Percentiles rank a stretch among this genome's conserved stretches.
phyloP scores from a whole-genome alignment of 2,797 vertebrate genomes.

The Anas acuta region DNA sequence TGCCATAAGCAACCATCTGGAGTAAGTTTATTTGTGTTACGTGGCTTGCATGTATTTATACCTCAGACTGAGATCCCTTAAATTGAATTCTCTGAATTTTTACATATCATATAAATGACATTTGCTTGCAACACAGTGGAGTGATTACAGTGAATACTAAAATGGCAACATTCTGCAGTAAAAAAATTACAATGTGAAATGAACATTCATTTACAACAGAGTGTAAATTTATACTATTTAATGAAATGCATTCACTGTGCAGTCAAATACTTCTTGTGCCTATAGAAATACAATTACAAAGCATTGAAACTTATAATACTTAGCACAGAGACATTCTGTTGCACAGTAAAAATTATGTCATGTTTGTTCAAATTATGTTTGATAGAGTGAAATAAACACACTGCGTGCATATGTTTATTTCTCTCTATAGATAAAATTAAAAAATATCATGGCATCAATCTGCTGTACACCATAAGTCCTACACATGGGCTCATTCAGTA shows the following conservation, averaged over 20 bases:
- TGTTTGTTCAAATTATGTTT: conserved; percentile 64
- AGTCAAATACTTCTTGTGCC: conserved; percentile 62
- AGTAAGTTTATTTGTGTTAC: conserved; percentile 75
- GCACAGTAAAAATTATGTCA: conserved; percentile 31
- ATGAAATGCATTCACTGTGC: conserved; percentile 62
- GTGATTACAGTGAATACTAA: conserved; percentile 77
- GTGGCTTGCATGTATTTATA: conserved; percentile 77
- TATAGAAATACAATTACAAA: conserved; percentile 71
- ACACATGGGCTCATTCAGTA: not conserved
- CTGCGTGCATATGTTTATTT: conserved; percentile 42
- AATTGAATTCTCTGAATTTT: conserved; percentile 75
- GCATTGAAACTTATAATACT: conserved; percentile 65
- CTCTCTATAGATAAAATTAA: not conserved
- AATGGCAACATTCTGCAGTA: conserved; percentile 72
- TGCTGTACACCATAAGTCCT: not conserved
- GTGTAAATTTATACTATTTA: conserved; percentile 72
- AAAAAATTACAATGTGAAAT: conserved; percentile 74
- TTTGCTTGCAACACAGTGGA: conserved; percentile 74
- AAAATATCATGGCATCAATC: not conserved
- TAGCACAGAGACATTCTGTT: conserved; percentile 56
- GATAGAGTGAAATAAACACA: conserved; percentile 59
- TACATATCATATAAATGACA: conserved; percentile 74
- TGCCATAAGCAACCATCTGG: conserved; percentile 78
- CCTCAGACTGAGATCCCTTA: conserved; percentile 70
- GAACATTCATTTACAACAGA: conserved; percentile 74